A percentile compares a stretch with the other conserved stretches of the same genome.
Evolutionary conservation across 2,797 vertebrate genomes (phyloP).

Genomic region (Dendrocincla fuliginosa): DNA sequence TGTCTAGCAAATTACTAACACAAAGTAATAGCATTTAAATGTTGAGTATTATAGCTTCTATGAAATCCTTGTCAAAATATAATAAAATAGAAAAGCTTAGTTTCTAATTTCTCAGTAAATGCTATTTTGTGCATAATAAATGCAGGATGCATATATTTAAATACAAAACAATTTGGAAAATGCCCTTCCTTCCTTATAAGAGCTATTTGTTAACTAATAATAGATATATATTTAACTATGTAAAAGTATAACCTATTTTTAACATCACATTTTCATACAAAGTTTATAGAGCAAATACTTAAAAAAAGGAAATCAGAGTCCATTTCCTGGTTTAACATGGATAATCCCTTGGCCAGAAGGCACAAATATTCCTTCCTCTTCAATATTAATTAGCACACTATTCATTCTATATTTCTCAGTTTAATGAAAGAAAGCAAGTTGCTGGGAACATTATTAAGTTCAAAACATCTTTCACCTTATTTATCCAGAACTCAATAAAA

Average conservation of each 20-base stretch:
- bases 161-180: not conserved
- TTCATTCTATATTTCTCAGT: slow-evolving; percentile 3
- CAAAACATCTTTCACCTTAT: slow-evolving; percentile 29
- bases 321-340: slow-evolving; percentile 59
- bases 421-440: slow-evolving; percentile 28
- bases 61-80: not conserved
- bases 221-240: not conserved
- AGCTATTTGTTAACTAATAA: not conserved
- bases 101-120: not conserved
- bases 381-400: slow-evolving; percentile 11
- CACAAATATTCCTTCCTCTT: slow-evolving; percentile 38
- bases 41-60: not conserved
- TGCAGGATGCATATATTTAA: not conserved
- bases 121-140: not conserved
- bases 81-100: not conserved
- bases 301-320: slow-evolving; percentile 25
- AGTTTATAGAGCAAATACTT: slow-evolving; percentile 48
- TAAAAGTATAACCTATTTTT: slow-evolving; percentile 40
- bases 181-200: not conserved
- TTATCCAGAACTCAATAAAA: slow-evolving; percentile 44
- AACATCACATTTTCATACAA: not conserved
- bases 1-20: not conserved
- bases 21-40: not conserved
- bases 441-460: not conserved
- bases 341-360: slow-evolving; percentile 51